Evolutionary conservation across 2,113 vertebrate species (phyloP).

Genomic region (Anolis carolinensis): DNA sequence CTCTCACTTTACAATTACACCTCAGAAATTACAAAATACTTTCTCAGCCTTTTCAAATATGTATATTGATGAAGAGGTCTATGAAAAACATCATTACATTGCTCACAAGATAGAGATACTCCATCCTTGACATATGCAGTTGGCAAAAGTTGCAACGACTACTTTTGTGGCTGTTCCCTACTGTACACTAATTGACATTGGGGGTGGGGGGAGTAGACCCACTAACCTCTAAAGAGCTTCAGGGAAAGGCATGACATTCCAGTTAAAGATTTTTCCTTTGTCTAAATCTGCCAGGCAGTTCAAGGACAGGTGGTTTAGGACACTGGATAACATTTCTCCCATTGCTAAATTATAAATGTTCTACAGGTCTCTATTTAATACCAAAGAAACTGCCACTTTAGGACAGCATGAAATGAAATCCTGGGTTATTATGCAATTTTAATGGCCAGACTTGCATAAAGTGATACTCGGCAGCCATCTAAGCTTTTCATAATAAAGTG

Average conservation of each 20-base stretch:
- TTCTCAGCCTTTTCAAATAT: not conserved
- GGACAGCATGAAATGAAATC: slow-evolving; percentile 59
- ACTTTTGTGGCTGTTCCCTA: not conserved
- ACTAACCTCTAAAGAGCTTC: not conserved
- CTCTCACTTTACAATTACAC: not conserved
- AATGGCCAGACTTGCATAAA: slow-evolving; percentile 64
- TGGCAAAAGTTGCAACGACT: not conserved
- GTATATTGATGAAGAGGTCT: not conserved
- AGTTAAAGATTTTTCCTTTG: not conserved
- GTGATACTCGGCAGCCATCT: slow-evolving; percentile 64
- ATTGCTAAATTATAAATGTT: slow-evolving; percentile 65
- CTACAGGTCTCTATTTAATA: slow-evolving; percentile 57
- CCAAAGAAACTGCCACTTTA: slow-evolving; percentile 61
- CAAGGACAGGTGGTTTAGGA: not conserved
- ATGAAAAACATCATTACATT: not conserved
- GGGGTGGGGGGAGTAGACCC: not conserved
- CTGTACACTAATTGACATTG: not conserved
- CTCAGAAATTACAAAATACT: not conserved
- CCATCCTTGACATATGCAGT: not conserved
- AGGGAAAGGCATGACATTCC: not conserved
- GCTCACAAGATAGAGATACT: not conserved
- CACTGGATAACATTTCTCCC: slow-evolving; percentile 15
- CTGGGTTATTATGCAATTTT: slow-evolving; percentile 62
- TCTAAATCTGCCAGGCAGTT: not conserved
- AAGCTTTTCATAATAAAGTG: slow-evolving; percentile 61